Percentiles rank a stretch among this genome's conserved stretches.
Conservation (phyloP, 2,888 invertebrate species). For the Hirtodrosophila histrioides region DNA sequence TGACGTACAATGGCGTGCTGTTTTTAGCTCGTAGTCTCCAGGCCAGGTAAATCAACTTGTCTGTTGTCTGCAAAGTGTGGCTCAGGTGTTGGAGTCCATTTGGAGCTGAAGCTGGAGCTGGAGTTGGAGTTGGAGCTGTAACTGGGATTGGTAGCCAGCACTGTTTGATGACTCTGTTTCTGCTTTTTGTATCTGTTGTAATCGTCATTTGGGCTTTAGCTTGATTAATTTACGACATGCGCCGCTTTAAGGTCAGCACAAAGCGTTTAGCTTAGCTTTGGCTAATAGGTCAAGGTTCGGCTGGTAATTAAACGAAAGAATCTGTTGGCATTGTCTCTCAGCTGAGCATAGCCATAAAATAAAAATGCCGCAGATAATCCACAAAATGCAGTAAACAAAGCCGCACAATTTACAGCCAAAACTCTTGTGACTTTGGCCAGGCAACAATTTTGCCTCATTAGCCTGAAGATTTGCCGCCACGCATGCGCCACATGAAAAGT, state of each 20-base stretch:
- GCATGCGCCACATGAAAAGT: constrained; percentile 58
- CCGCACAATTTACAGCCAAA: constrained; percentile 24
- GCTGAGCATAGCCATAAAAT: constrained; percentile 5
- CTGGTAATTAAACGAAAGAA: constrained; percentile 40
- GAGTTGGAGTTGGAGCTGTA: constrained; percentile 12
- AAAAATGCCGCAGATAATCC: constrained; percentile 31
- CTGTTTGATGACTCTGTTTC: constrained; percentile 73
- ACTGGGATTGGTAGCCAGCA: constrained; percentile 39
- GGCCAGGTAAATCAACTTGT: constrained; percentile 76
- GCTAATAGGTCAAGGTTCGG: constrained; percentile 70
- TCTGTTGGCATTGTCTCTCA: constrained; percentile 26
- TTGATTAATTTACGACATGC: constrained; percentile 72
- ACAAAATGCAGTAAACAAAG: constrained; percentile 30
- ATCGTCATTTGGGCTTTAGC: constrained; percentile 46
- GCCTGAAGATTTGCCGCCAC: constrained; percentile 41
- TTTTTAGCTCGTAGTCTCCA: constrained; percentile 21
- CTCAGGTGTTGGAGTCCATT: constrained; percentile 57
- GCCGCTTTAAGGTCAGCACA: constrained; percentile 57
- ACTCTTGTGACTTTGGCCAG: constrained; percentile 14
- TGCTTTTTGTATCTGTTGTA: constrained; percentile 44
- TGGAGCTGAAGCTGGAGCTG: constrained; percentile 13
- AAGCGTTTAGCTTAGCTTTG: constrained; percentile 59
- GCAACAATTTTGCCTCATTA: constrained; percentile 57
- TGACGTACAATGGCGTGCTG: constrained; percentile 69
- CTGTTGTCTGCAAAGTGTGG: constrained; percentile 57